Evolutionary conservation across 2,797 vertebrate genomes (phyloP), one percentile per base, ranked within the genome.

Genomic region (Lemur catta): DNA sequence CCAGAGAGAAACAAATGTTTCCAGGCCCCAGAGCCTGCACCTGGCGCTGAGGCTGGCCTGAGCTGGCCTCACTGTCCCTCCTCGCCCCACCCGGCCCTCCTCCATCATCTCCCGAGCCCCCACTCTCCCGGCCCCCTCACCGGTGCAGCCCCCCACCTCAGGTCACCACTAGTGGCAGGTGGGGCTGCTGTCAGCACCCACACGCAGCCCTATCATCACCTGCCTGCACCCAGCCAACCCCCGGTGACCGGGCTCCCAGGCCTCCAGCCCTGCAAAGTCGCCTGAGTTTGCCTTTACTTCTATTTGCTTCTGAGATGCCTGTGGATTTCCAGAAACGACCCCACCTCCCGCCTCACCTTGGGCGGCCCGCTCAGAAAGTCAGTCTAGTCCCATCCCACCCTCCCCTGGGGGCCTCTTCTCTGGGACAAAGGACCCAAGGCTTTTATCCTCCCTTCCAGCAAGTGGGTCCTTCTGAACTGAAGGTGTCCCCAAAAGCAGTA

Each of bases 241-340:
- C 17, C 18, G 61, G 26, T 28, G 92, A n/a, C 86, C 46, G 10
- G 1, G 59, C n/a, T 57, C 69, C 72, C 50, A 46, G 14, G 33
- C 92, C 48, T n/a, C 48, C 33, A 33, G 22, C 78, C 89, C 84
- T 61, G 48, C 91, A 93, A 84, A 82, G 90, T 76, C 94, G 95
- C 97, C 86, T 78, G 78, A 22, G 15, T 93, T 95, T 93, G 95
- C 96, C 97, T 97, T 94, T 82, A 95, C 75, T 80, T 88, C 86
- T 67, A 6, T 91, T 89, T 65, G 75, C 63, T 87, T 94, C 94
- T 65, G 86, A 84, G 96, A 95, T 26, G 46, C 92, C 46, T 1
- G 48, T 69, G 91, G 41, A 57, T 94, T 96, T 96, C 97, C 94
- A 97, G 94, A 95, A 96, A 87, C 13, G 48, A 10, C 9, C 52